A percentile compares a stretch with the other conserved stretches of the same genome.
Evolutionary conservation across 30 jellyfish, hydroid and myxozoan genomes (phyloP).

Genomic region (Aurelia sp.): DNA sequence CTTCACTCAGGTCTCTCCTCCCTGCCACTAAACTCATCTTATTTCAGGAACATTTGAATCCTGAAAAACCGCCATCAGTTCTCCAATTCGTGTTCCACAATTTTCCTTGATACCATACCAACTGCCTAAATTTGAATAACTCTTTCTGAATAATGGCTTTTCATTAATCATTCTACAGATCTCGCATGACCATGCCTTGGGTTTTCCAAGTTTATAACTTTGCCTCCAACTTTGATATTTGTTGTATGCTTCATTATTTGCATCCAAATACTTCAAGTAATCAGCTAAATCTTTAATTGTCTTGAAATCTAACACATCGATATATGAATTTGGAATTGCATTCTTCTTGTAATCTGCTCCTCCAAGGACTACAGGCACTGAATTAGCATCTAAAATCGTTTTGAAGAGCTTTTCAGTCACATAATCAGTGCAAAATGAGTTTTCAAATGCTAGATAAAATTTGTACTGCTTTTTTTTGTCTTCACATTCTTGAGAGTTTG

Average conservation of each 20-base stretch:
- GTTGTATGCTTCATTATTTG: constrained; percentile 85
- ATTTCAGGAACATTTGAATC: constrained; percentile 77
- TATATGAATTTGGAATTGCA: constrained; percentile 75
- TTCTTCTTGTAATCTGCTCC: constrained; percentile 79
- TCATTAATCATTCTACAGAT: constrained; percentile 78
- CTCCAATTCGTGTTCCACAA: constrained; percentile 70
- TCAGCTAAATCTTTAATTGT: constrained; percentile 77
- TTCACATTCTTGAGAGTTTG: constrained; percentile 58
- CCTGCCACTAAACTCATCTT: constrained; percentile 14
- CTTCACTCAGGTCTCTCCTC: too few relatives aligned
- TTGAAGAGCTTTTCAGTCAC: constrained; percentile 73
- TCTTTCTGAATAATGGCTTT: constrained; percentile 16
- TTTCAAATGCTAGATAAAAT: constrained; percentile 88
- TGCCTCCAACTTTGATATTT: constrained; percentile 76
- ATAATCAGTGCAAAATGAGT: constrained; percentile 82
- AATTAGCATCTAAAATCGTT: constrained; percentile 75
- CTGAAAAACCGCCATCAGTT: constrained; percentile 39
- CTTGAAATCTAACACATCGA: constrained; percentile 74
- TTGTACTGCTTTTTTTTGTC: constrained; percentile 69
- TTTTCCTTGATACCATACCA: constrained; percentile 80
- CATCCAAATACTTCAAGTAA: constrained; percentile 73
- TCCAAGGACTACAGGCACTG: constrained; percentile 93
- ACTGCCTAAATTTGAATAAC: constrained; percentile 64
- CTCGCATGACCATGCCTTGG: constrained; percentile 92
- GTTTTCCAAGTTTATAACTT: constrained; percentile 64